Base-by-base conservation (phyloP, 2,113 vertebrate genomes). In the Micromys minutus region DNA sequence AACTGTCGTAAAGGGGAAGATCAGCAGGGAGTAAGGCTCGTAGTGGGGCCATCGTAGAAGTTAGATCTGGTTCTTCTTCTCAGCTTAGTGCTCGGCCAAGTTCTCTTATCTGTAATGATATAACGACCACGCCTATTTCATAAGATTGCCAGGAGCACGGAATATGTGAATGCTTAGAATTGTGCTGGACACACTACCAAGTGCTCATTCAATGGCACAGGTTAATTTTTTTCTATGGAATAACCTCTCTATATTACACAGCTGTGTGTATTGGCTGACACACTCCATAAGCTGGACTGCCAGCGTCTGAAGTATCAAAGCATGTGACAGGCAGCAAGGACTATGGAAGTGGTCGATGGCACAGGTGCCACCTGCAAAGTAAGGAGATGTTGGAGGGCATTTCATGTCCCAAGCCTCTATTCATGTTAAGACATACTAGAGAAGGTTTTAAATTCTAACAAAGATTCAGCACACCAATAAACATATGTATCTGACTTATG, bases 381-480 rank as follows among this genome's bases (percentile, higher is more conserved):
- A 26, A 75, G 63, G 69, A 45, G 55, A 76, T 19, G 0, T 31
- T 57, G 67, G 45, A 86, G 79, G 42, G 93, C 17, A 79, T 24
- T 79, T 79, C 47, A 85, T 45, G 72, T 80, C 63, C 59, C 45
- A 74, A 96, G 79, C 34, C 50, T 92, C 85, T 36, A n/a, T 63
- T 74, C 34, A 80, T 34, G 15, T 55, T 89, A 26, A 65, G 17
- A 63, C n/a, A 21, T 39, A 31, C 21, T 47, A 81, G 72, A 55
- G 24, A 94, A 42, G 50, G 67, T 94, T 84, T 17, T 79, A 42
- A 94, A 95, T 57, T 84, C 57, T 90, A 75, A 55, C 15, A 5
- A 90, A 55, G 86, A 39, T 61, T 77, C 11, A 36, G 45, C 74
- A 42, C 77, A 39, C 36, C 52, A 36, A 72, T 84, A 57, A 77